Base-by-base conservation (phyloP, 2,113 vertebrate genomes). In the Vombatus ursinus region DNA sequence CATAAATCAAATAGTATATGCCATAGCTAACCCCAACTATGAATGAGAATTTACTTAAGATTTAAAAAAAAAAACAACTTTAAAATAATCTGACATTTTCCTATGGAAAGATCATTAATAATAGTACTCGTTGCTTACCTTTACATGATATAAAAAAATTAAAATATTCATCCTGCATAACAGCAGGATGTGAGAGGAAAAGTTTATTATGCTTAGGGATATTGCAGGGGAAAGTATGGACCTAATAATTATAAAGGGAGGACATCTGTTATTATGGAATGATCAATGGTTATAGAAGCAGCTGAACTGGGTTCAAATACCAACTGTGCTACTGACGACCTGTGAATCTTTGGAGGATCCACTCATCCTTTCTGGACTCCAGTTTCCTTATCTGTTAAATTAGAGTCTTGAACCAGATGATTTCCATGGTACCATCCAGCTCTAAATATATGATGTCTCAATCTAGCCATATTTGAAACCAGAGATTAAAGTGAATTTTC, bases 1-100 rank as follows among this genome's bases (percentile, higher is more conserved):
- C 95, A 52, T 93, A 95, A 96, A 44, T 90, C 61, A 95, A 93
- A n/a, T 95, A 89, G 94, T 8, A 91, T 92, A 89, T 50, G 51
- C 37, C 50, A 89, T 84, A 94, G 24, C 93, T 95, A 96, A 89
- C 28, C 49, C 92, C 89, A 61, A 52, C 37, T 50, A 28, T 51
- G 92, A 89, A 91, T 52, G 51, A 91, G 92, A 93, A 52, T 68
- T 96, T 96, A 53, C 8, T 52, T 93, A 92, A 11, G 31, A 9
- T 94, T 68, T 31, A 28, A 57, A 57, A 37, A 90, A 92, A 93
- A 95, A 51, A 68, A 22, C 37, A 89, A 37, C 23, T 50, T 91
- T 95, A 50, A 93, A 96, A 50, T 95, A 44, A 44, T 44, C 26
- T 84, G 14, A 22, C 37, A 84, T 84, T 84, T 84, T 84, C 16